Evolutionary conservation across 2,113 vertebrate species (phyloP).

Genomic region (Prunella himalayana): DNA sequence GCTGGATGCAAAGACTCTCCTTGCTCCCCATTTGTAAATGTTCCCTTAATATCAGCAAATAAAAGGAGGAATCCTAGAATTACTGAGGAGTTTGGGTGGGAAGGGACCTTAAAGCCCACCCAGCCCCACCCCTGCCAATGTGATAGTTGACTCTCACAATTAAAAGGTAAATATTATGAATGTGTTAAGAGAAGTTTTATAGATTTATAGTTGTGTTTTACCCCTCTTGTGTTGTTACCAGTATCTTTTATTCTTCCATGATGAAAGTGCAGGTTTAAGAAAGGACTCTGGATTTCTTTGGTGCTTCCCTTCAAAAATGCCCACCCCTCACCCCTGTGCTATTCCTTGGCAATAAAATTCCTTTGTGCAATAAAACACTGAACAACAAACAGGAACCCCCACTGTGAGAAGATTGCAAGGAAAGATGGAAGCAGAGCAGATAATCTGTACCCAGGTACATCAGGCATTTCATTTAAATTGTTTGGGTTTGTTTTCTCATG

Average conservation of each 20-base stretch:
- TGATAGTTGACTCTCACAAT: neutral
- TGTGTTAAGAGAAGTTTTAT: too few species aligned
- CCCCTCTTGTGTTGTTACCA: too few species aligned
- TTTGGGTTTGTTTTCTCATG: slow-evolving; percentile 5
- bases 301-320: neutral
- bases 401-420: neutral
- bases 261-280: neutral
- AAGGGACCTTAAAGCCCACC: neutral
- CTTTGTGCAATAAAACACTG: slow-evolving; percentile 14
- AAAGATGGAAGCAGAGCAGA: neutral
- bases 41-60: neutral
- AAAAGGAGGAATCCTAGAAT: neutral
- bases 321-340: neutral
- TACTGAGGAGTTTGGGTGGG: neutral
- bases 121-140: neutral
- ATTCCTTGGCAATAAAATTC: neutral
- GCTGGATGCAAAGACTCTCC: neutral
- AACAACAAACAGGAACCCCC: neutral
- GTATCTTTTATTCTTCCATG: neutral
- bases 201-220: too few species aligned
- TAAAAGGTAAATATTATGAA: too few species aligned
- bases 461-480: slow-evolving; percentile 10
- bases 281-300: neutral
- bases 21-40: neutral
- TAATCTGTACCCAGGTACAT: slow-evolving; percentile 37